These are phyloP conservation scores for Hiodon alosoides DNA, from an alignment of 2,113 vertebrate genomes.

Conservation along the genomic window DNA sequence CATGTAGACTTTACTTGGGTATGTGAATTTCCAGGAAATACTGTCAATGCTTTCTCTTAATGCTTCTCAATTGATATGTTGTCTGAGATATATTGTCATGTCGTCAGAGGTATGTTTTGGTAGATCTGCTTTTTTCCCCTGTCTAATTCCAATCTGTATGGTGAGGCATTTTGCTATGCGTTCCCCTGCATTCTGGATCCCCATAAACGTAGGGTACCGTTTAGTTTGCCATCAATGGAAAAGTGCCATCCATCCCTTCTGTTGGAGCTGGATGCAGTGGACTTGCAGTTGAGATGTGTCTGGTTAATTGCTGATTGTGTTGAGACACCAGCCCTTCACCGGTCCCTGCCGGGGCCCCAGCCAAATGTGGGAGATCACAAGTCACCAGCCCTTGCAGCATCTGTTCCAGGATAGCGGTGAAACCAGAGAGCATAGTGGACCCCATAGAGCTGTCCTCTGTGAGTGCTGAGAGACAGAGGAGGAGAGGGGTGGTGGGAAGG, in stretches of 20 bases:
- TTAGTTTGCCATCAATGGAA: too few relatives aligned
- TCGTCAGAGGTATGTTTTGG: too few relatives aligned
- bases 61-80: too few relatives aligned
- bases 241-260: not conserved
- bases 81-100: too few relatives aligned
- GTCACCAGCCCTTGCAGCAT: conserved; percentile 53
- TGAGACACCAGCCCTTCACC: conserved; percentile 68
- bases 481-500: conserved; percentile 31
- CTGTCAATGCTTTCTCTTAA: too few relatives aligned
- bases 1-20: too few relatives aligned
- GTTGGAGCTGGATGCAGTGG: not conserved
- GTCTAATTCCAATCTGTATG: not conserved
- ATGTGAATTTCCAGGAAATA: too few relatives aligned
- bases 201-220: not conserved
- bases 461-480: conserved; percentile 83
- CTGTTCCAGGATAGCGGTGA: conserved; percentile 59
- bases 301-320: conserved; percentile 57
- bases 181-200: conserved; percentile 7
- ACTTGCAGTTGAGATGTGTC: conserved; percentile 41
- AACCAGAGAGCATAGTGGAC: conserved; percentile 81
- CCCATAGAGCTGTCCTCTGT: conserved; percentile 96
- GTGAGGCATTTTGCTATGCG: conserved; percentile 4
- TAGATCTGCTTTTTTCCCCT: not conserved
- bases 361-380: conserved; percentile 52
- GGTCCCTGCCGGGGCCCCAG: conserved; percentile 46